Base-by-base conservation (phyloP, 2,113 vertebrate species). In the Phaetusa simplex region DNA sequence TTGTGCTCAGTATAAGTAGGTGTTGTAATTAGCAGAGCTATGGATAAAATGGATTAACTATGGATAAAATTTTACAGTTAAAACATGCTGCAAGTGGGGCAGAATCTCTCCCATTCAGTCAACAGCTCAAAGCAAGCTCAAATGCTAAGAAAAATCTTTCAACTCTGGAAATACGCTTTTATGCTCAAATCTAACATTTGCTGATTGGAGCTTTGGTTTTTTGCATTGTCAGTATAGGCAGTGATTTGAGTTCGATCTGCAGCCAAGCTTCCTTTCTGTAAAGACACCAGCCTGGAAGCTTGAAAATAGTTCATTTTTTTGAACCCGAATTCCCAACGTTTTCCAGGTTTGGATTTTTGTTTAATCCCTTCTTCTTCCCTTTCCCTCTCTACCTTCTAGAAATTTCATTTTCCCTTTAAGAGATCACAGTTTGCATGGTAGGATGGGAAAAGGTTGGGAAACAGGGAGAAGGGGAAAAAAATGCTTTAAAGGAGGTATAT, bases 401-500 rank as follows among this genome's bases (percentile, higher is more conserved):
- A 66, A 58, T 67, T 64, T 5, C 2, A 9, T 29, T 80, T 71
- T 88, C 27, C 9, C 23, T 73, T 40, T 79, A 79, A 40, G 9
- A 59, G 2, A 13, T 64, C 9, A 9, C n/a, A 40, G 22, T 62
- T 56, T 82, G 66, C 23, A 18, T 38, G 14, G 26, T 50, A 52
- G 43, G 24, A 81, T 58, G 22, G 29, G 13, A 76, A 80, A 69
- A 42, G 1, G 1, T 26, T 80, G 52, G 27, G 36, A 56, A 87
- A 70, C 14, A 24, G 13, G 19, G 13, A 92, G 34, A 53, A 58
- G 15, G 78, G 40, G 11, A 22, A 11, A 76, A 13, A 76, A 52
- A 27, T 0, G 5, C 2, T 8, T 76, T 72, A 36, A 81, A 13
- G 38, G 30, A 59, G 5, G 34, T 8, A 3, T 4, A 2, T 1